phyloP scores from a whole-genome alignment of 2,888 invertebrate genomes.

The Aethes cnicana region DNA sequence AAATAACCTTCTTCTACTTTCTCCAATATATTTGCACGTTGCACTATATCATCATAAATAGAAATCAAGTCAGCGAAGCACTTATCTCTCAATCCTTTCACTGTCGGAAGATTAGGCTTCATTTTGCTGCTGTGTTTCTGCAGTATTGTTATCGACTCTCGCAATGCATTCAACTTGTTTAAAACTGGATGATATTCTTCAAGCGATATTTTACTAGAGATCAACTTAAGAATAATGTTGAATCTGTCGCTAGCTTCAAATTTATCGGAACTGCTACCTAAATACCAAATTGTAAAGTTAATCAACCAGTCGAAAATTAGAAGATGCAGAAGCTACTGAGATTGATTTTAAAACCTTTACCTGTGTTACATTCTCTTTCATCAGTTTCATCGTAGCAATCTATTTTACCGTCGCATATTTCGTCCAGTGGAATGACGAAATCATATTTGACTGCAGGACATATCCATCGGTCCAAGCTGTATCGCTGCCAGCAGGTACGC shows the following conservation, averaged over 20 bases:
- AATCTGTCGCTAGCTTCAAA: conserved; percentile 55
- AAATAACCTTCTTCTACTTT: conserved; percentile 47
- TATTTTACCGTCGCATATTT: conserved; percentile 66
- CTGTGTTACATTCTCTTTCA: conserved; percentile 53
- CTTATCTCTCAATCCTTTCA: conserved; percentile 49
- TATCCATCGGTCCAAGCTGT: conserved; percentile 50
- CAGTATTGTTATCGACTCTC: conserved; percentile 38
- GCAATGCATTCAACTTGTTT: conserved; percentile 42
- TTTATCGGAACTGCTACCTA: conserved; percentile 35
- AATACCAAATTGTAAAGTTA: background rate
- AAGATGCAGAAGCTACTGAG: no score
- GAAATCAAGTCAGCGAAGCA: conserved; percentile 45
- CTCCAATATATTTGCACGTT: conserved; percentile 32
- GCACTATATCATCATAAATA: conserved; percentile 49
- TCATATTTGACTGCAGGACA: conserved; percentile 51
- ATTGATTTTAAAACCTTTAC: no score
- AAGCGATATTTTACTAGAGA: conserved; percentile 44
- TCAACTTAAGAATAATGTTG: conserved; percentile 43
- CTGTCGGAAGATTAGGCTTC: conserved; percentile 33
- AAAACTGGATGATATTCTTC: conserved; percentile 39
- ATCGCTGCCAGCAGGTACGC: conserved; percentile 54
- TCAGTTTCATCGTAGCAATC: conserved; percentile 69
- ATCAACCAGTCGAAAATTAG: no score
- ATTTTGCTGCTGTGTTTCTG: conserved; percentile 16
- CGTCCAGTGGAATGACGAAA: conserved; percentile 47